These are phyloP conservation scores for Condylura cristata DNA, from an alignment of 2,113 vertebrate genomes.

Conservation along the genomic window DNA sequence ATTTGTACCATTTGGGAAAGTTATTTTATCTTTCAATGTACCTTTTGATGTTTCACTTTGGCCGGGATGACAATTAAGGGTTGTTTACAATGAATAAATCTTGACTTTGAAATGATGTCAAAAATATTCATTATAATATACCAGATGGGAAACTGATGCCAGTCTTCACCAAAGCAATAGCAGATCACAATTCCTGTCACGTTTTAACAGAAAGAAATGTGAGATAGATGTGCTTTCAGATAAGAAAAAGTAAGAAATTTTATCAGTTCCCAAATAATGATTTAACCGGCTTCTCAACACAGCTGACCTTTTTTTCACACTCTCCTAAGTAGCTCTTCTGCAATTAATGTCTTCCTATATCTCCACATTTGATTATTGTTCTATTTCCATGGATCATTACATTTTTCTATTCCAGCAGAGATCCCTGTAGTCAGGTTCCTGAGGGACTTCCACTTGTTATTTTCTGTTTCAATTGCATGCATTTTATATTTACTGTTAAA, in stretches of 20 bases:
- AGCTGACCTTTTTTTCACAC: not conserved
- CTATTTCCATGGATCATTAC: slow-evolving; percentile 50
- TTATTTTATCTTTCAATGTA: slow-evolving; percentile 2
- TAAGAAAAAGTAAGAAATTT: not conserved
- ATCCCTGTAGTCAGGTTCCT: not conserved
- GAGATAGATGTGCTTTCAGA: not conserved
- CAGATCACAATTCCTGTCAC: not conserved
- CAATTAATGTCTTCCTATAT: slow-evolving; percentile 7
- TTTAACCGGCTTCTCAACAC: not conserved
- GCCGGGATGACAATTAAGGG: slow-evolving; percentile 17
- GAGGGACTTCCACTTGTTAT: not conserved
- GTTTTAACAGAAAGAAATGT: not conserved
- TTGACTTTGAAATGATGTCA: slow-evolving; percentile 12
- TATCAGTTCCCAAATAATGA: not conserved
- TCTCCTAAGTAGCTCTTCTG: not conserved
- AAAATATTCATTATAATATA: not conserved
- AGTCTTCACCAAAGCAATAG: not conserved
- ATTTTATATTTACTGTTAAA: slow-evolving; percentile 53
- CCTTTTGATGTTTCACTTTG: slow-evolving; percentile 35
- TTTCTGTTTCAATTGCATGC: slow-evolving; percentile 14
- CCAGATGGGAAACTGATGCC: not conserved
- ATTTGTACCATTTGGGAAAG: slow-evolving; percentile 43
- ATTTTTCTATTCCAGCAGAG: slow-evolving; percentile 5
- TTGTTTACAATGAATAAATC: slow-evolving; percentile 53
- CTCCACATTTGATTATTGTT: slow-evolving; percentile 54